Base-by-base conservation (phyloP, 1,140 invertebrate genomes). In the Diachasmimorpha longicaudata region DNA sequence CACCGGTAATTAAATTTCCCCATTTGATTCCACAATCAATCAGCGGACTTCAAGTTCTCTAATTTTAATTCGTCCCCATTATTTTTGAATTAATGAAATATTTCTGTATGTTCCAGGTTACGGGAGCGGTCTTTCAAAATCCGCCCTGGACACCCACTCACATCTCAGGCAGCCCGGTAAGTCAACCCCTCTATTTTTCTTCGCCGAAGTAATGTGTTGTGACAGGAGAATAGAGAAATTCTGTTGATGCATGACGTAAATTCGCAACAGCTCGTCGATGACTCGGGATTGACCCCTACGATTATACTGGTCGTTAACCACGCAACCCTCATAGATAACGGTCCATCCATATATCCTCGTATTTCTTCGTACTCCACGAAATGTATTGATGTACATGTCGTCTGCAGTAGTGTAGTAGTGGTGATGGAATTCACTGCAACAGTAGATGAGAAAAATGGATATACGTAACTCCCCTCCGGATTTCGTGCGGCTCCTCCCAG, bases 111-210 rank as follows among this genome's bases (percentile, higher is more conserved):
- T 92, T 93, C 23, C 88, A 95, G 94, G 93, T 83, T 95, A 95
- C 90, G 92, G 93, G 81, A 92, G 92, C 83, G 95, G 95, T 90
- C 91, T 93, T 87, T 91, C 92, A 52, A 95, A 96, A 89, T 92
- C 94, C 79, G 93, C 93, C 75, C 87, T 95, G 83, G 95, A 96
- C 87, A 93, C 94, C 72, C 95, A 96, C 87, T 92, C 93, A 81
- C 95, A 96, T 90, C 91, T 96, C 79, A 91, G 95, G 86, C 95
- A 96, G 90, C 94, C 95, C 91, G 94, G 95, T 96, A 89, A 87
- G 83, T 87, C 11, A 52, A 31, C 19, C 46, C 67, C 2, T 42
- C 19, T 14, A 44, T 67, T 46, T 39, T 44, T 46, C 31, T 19
- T 8, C 2, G 58, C 14, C 19, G 21, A 72, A 46, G 21, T 48